Evolutionary conservation across 64 coral and sea anemone genomes (phyloP).

Genomic region (Pocillopora verrucosa): DNA sequence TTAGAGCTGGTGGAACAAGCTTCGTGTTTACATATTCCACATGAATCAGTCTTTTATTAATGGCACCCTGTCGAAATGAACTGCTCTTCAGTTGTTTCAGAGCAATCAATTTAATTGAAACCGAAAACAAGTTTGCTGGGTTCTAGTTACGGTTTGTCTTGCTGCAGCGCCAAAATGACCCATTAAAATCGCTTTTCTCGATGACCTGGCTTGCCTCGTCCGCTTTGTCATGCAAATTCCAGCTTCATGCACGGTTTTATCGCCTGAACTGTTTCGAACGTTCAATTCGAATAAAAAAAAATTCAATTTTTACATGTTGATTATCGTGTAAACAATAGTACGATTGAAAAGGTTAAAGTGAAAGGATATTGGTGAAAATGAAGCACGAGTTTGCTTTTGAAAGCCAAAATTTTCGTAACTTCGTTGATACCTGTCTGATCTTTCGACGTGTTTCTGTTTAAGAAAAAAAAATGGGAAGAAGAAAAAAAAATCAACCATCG

Average conservation of each 20-base stretch:
- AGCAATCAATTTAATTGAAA: slow-evolving; percentile 33
- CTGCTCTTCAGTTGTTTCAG: slow-evolving; percentile 3
- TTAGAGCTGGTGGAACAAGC: slow-evolving; percentile 39
- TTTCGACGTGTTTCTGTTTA: background rate
- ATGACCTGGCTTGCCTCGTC: background rate
- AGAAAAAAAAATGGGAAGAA: background rate
- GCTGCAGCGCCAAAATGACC: background rate
- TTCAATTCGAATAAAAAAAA: background rate
- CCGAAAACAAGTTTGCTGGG: slow-evolving; percentile 3
- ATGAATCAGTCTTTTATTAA: slow-evolving; percentile 41
- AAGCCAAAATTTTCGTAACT: background rate
- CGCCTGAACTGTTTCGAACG: background rate
- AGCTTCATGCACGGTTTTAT: background rate
- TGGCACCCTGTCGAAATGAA: background rate
- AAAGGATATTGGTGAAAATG: background rate
- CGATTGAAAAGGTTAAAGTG: background rate
- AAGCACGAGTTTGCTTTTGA: background rate
- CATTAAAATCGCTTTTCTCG: background rate
- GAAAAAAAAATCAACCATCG: too few species aligned
- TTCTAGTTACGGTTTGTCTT: background rate
- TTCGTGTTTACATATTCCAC: slow-evolving; percentile 37
- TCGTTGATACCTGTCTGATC: background rate
- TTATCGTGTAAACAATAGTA: background rate
- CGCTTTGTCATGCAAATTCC: background rate
- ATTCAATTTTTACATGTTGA: background rate